These are phyloP conservation scores for Ciconia stormi DNA, from an alignment of 2,113 vertebrate genomes.

Conservation along the genomic window DNA sequence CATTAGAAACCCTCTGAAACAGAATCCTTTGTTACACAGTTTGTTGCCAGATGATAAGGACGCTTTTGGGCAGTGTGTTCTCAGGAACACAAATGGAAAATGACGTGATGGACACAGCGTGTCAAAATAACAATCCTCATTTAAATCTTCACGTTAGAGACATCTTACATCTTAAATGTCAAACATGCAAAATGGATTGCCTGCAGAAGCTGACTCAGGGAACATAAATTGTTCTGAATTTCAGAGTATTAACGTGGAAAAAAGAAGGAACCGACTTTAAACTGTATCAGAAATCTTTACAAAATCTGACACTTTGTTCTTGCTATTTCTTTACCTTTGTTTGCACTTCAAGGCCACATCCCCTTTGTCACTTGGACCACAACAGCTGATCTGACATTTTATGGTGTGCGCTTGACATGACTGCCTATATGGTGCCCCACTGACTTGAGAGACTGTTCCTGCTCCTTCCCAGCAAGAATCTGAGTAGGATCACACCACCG, in stretches of 20 bases:
- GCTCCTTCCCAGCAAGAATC: background rate
- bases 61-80: background rate
- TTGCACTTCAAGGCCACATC: background rate
- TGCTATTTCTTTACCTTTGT: background rate
- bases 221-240: slow-evolving; percentile 24
- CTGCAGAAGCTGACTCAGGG: background rate
- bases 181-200: slow-evolving; percentile 28
- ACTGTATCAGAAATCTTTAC: background rate
- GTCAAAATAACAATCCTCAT: slow-evolving; percentile 33
- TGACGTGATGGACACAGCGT: background rate
- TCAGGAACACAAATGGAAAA: background rate
- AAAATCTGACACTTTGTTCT: background rate
- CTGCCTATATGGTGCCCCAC: background rate
- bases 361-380: background rate
- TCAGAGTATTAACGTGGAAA: background rate
- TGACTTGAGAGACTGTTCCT: background rate
- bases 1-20: background rate
- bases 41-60: slow-evolving; percentile 40
- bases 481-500: background rate
- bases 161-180: slow-evolving; percentile 35
- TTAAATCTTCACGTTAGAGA: background rate
- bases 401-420: background rate
- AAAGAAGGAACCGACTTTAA: background rate
- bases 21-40: background rate
- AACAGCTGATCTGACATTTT: background rate